Conservation (phyloP, 2,888 invertebrate species). For the Metallyticus violacea region DNA sequence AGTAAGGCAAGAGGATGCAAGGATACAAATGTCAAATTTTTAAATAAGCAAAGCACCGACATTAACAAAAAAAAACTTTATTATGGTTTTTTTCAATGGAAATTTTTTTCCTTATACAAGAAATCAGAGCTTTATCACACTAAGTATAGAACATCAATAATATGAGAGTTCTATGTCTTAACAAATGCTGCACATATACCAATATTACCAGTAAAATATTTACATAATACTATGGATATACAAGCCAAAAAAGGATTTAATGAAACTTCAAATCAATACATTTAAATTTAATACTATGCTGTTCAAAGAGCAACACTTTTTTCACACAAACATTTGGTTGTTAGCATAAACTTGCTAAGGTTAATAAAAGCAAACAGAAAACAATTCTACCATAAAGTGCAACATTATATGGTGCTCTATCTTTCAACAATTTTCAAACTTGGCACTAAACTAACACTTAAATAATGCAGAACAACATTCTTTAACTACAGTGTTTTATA, state of each 20-base stretch:
- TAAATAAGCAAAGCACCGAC: not conserved
- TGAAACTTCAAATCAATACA: no score
- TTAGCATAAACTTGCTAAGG: not conserved
- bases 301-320: not conserved
- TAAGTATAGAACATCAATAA: not conserved
- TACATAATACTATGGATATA: not conserved
- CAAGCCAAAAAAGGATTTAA: no score
- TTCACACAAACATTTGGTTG: not conserved
- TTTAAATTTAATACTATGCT: not conserved
- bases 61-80: not conserved
- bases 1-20: not conserved
- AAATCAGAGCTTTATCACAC: not conserved
- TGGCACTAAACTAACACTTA: not conserved
- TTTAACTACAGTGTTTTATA: not conserved
- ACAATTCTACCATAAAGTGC: not conserved
- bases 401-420: not conserved
- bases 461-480: not conserved
- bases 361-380: not conserved
- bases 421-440: not conserved
- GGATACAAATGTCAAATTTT: not conserved
- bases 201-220: not conserved
- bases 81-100: not conserved
- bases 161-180: not conserved
- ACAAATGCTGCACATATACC: not conserved
- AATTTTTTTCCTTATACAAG: not conserved